Conservation (phyloP, 2,888 invertebrate species). For the Halictus quadricinctus region DNA sequence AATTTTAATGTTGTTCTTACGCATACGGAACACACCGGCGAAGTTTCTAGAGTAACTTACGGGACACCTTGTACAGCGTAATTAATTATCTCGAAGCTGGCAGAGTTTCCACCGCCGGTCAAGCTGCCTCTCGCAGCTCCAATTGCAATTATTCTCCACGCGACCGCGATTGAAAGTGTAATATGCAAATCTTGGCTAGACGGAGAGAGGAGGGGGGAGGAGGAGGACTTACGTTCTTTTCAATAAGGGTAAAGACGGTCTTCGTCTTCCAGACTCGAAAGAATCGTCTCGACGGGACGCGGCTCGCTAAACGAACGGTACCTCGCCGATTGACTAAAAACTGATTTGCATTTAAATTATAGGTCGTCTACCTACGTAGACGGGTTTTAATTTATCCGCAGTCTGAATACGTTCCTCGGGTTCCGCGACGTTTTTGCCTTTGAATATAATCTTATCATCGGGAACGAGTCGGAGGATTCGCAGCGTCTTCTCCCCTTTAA, state of each 20-base stretch:
- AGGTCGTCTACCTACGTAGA: conserved; percentile 61
- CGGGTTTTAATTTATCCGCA: conserved; percentile 68
- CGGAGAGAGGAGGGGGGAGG: background rate
- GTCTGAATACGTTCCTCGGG: conserved; percentile 60
- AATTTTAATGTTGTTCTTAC: background rate
- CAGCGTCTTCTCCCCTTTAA: conserved; percentile 54
- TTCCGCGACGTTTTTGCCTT: conserved; percentile 56
- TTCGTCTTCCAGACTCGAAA: conserved; percentile 51
- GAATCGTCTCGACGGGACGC: conserved; percentile 42
- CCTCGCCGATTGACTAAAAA: conserved; percentile 68
- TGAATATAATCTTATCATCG: conserved; percentile 70
- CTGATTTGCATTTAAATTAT: conserved; percentile 72
- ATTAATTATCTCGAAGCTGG: background rate
- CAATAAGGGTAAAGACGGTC: conserved; percentile 35
- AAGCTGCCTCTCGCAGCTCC: background rate
- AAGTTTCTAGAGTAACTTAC: background rate
- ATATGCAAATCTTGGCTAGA: conserved; percentile 45
- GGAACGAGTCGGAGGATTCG: conserved; percentile 51
- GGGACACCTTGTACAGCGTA: background rate
- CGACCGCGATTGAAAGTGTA: conserved; percentile 23
- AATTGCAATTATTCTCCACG: conserved; percentile 3
- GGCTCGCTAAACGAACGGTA: conserved; percentile 58
- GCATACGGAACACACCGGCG: background rate
- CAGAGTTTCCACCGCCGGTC: background rate
- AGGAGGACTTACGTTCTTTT: conserved; percentile 38